Evolutionary conservation across 2,888 invertebrate genomes (phyloP).

Genomic region (Agrochola lota): DNA sequence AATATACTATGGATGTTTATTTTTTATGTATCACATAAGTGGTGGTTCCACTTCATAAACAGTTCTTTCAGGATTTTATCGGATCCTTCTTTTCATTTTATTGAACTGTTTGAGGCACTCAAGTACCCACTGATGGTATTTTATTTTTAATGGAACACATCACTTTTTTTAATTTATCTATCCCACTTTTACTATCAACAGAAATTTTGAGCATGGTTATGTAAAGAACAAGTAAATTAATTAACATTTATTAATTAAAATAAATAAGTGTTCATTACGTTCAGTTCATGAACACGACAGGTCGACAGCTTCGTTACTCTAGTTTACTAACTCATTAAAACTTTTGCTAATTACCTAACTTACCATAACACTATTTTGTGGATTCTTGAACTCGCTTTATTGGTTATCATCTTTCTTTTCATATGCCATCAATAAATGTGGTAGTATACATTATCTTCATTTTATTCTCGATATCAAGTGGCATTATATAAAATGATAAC

Average conservation of each 20-base stretch:
- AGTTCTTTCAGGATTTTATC: too few relatives aligned
- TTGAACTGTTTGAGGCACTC: too few relatives aligned
- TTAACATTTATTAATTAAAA: too few relatives aligned
- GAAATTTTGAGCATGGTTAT: too few relatives aligned
- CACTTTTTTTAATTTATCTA: too few relatives aligned
- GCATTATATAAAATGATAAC: not conserved
- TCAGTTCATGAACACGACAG: constrained; percentile 16
- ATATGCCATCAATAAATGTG: too few relatives aligned
- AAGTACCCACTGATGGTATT: too few relatives aligned
- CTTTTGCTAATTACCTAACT: constrained; percentile 23
- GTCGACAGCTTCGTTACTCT: not conserved
- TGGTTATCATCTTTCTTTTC: too few relatives aligned
- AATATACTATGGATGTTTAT: not conserved
- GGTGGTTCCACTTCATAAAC: not conserved
- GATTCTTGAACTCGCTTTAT: not conserved
- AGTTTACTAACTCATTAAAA: constrained; percentile 24
- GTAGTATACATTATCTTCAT: too few relatives aligned
- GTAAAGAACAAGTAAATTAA: not conserved
- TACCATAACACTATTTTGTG: not conserved
- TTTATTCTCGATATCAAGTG: not conserved
- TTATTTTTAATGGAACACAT: too few relatives aligned
- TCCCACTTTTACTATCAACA: too few relatives aligned
- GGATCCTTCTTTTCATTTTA: too few relatives aligned
- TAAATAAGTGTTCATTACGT: constrained; percentile 4
- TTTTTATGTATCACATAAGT: not conserved